Percentiles rank a stretch among this genome's conserved stretches.
Evolutionary conservation across 2,113 vertebrate genomes (phyloP).

Genomic region (Microtus oregoni): DNA sequence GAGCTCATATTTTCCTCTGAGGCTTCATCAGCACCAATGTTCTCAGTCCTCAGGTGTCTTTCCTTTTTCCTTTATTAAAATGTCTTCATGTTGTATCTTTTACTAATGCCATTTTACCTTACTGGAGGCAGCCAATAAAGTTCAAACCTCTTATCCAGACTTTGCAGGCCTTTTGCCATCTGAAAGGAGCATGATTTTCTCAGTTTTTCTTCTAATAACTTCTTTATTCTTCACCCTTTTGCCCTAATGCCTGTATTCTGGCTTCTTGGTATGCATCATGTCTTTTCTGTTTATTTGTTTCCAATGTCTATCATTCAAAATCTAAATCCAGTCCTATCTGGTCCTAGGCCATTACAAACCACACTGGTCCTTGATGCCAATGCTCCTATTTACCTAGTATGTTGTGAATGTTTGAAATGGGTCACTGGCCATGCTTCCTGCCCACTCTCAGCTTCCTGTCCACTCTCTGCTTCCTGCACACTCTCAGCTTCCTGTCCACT

Average conservation of each 20-base stretch:
- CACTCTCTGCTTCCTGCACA: too few species aligned
- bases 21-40: neutral
- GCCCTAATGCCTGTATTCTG: neutral
- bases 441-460: neutral
- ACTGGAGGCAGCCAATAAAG: neutral
- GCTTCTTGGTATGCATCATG: neutral
- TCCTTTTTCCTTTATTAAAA: neutral
- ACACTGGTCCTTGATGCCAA: neutral
- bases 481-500: too few species aligned
- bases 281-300: neutral
- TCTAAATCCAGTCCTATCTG: neutral
- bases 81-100: neutral
- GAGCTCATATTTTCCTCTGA: neutral
- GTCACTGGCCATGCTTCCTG: neutral
- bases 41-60: neutral
- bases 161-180: neutral
- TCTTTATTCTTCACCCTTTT: neutral
- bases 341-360: neutral
- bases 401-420: neutral
- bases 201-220: neutral
- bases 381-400: neutral
- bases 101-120: neutral
- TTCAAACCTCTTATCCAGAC: neutral
- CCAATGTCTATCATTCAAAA: neutral
- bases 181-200: neutral